Evolutionary conservation across 37 sponge, comb jelly and placozoan genomes (phyloP).

Genomic region (Ephydatia muelleri): DNA sequence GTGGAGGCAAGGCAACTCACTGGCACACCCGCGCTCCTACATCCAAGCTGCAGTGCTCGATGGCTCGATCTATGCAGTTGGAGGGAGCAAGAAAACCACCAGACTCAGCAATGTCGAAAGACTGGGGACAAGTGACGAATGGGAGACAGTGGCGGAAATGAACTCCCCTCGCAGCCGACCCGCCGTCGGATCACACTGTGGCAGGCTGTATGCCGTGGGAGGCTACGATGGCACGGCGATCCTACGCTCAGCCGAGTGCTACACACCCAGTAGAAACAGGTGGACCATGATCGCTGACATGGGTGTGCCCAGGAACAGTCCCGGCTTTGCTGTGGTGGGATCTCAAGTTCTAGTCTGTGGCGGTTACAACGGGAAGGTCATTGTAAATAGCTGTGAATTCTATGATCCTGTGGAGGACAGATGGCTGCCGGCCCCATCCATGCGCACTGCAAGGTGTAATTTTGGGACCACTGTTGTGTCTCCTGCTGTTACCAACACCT

Average conservation of each 20-base stretch:
- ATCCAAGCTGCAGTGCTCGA: constrained; percentile 28
- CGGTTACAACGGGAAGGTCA: constrained; percentile 36
- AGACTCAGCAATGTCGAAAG: constrained; percentile 28
- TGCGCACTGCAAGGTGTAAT: constrained; percentile 35
- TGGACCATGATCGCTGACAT: constrained; percentile 38
- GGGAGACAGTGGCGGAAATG: constrained; percentile 22
- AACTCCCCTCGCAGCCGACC: constrained; percentile 45
- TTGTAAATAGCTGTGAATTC: constrained; percentile 15
- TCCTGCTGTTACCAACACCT: neutral
- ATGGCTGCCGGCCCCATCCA: constrained; percentile 7
- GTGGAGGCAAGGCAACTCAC: constrained; percentile 31
- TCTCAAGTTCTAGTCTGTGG: constrained; percentile 22
- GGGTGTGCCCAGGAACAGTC: constrained; percentile 42
- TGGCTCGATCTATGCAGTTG: constrained; percentile 35
- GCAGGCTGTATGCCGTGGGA: constrained; percentile 37
- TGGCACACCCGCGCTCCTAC: constrained; percentile 29
- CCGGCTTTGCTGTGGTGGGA: constrained; percentile 2
- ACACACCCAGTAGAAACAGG: constrained; percentile 12
- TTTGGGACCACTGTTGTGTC: constrained; percentile 13
- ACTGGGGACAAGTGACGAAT: neutral
- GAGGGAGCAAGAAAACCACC: constrained; percentile 3
- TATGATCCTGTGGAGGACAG: constrained; percentile 10
- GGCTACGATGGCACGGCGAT: constrained; percentile 33
- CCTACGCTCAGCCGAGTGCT: constrained; percentile 35
- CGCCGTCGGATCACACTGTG: constrained; percentile 23